Evolutionary conservation across 1,140 invertebrate species (phyloP).

Genomic region (Belonocnema kinseyi): DNA sequence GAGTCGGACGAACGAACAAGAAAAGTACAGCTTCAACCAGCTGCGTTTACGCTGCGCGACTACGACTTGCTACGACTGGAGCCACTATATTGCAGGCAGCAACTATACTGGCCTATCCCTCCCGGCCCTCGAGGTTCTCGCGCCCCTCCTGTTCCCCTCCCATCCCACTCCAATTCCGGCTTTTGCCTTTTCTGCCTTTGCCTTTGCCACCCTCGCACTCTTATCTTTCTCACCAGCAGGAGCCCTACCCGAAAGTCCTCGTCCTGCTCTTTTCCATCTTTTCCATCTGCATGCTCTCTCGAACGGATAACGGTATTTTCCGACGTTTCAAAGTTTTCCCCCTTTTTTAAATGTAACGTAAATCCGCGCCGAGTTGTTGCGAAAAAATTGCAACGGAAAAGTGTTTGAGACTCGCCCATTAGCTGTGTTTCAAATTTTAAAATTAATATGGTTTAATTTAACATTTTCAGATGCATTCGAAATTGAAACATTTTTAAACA

Average conservation of each 20-base stretch:
- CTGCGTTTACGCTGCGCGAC: conserved; percentile 44
- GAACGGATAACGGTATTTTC: too few species aligned
- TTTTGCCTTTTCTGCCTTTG: background rate
- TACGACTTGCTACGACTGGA: conserved; percentile 53
- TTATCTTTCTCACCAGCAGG: background rate
- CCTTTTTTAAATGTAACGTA: too few species aligned
- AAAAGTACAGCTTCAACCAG: background rate
- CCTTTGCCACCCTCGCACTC: background rate
- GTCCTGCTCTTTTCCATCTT: too few species aligned
- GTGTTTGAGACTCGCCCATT: too few species aligned
- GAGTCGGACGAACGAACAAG: background rate
- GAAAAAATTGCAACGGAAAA: too few species aligned
- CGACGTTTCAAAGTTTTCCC: too few species aligned
- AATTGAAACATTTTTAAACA: too few species aligned
- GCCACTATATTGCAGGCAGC: conserved; percentile 43
- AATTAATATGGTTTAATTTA: too few species aligned
- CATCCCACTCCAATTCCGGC: background rate
- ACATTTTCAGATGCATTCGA: too few species aligned
- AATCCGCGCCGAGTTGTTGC: too few species aligned
- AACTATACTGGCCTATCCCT: conserved; percentile 8
- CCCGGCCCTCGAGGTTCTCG: background rate
- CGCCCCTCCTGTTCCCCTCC: background rate
- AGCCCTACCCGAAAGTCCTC: background rate
- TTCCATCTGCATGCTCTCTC: too few species aligned
- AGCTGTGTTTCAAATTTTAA: too few species aligned